Base-by-base conservation (phyloP, 1,140 invertebrate species). In the Theocolax elegans region DNA sequence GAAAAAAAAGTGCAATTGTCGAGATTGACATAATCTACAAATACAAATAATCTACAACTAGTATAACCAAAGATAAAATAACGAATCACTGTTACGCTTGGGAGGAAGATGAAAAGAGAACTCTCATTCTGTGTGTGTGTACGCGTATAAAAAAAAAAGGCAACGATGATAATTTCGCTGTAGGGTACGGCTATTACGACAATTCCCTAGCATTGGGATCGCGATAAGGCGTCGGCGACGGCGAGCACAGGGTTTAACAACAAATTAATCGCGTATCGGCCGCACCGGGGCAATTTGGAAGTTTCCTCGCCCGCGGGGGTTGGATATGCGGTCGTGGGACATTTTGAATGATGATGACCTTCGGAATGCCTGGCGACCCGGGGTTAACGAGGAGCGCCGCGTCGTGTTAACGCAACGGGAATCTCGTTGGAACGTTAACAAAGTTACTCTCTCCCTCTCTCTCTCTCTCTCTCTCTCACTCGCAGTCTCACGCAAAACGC, bases 351-450 rank as follows among this genome's bases (percentile, higher is more conserved):
- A 67, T 35, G 66, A 60, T 68, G 56, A 68, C 56, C 66, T 60
- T 68, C 56, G 66, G 64, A 66, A 56, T 49, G 56, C 40, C 17
- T 0, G n/a, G n/a, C 17, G 21, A 8, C 38, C 31, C 56, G 44
- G 66, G 54, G 54, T 23, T 60, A 51, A 67, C 66, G 65, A 67
- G 53, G 65, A 66, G 4, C 13, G 58, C 23, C 58, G 19, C 42
- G 23, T 35, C 49, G 64, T 62, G 69, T 73, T 73, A 73, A 74
- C 70, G 65, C 79, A 77, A 78, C 77, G 74, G 60, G 76, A 72
- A 81, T 81, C 79, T 80, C 75, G 79, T 80, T 81, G 74, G 75
- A 79, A 80, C 77, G 82, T 76, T 79, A 81, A 80, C 80, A 77
- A 79, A 78, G 75, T 81, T 79, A 76, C 54, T 44, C 56, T 56